phyloP scores from a whole-genome alignment of 2,113 vertebrate genomes.

The Ondatra zibethicus region DNA sequence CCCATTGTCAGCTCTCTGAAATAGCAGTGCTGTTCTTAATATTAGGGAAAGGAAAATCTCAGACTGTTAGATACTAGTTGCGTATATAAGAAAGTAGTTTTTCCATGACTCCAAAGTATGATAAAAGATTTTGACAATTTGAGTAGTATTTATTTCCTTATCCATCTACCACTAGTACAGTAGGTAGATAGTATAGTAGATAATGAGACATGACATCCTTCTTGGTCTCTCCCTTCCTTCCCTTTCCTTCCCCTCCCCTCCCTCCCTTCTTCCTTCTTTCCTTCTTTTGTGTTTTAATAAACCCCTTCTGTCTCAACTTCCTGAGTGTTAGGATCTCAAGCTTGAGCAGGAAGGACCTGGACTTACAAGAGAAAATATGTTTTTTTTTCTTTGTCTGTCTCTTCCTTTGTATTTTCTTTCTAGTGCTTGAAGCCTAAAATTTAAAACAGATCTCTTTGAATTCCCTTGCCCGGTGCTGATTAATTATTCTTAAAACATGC shows the following conservation, averaged over 20 bases:
- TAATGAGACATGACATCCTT: slow-evolving; percentile 16
- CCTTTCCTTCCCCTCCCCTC: background rate
- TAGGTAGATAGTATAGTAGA: background rate
- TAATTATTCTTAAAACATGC: background rate
- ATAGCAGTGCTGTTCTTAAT: slow-evolving; percentile 11
- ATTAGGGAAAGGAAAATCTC: background rate
- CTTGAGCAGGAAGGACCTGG: background rate
- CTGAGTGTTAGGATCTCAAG: background rate
- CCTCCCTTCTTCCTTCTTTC: background rate
- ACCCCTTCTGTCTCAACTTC: background rate
- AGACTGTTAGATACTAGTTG: slow-evolving; percentile 10
- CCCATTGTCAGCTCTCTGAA: background rate
- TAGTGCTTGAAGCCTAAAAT: slow-evolving; percentile 14
- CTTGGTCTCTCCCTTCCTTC: background rate
- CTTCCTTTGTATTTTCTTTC: slow-evolving; percentile 29
- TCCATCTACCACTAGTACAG: background rate
- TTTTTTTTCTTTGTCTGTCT: background rate
- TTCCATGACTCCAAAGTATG: background rate
- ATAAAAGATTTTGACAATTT: slow-evolving; percentile 54
- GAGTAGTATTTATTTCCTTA: slow-evolving; percentile 52
- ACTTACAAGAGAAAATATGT: background rate
- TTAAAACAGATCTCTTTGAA: slow-evolving; percentile 30
- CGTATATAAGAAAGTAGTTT: slow-evolving; percentile 33
- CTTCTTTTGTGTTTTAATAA: background rate
- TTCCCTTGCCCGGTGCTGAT: background rate